phyloP scores from a whole-genome alignment of 2,113 vertebrate species.

The Riparia riparia region DNA sequence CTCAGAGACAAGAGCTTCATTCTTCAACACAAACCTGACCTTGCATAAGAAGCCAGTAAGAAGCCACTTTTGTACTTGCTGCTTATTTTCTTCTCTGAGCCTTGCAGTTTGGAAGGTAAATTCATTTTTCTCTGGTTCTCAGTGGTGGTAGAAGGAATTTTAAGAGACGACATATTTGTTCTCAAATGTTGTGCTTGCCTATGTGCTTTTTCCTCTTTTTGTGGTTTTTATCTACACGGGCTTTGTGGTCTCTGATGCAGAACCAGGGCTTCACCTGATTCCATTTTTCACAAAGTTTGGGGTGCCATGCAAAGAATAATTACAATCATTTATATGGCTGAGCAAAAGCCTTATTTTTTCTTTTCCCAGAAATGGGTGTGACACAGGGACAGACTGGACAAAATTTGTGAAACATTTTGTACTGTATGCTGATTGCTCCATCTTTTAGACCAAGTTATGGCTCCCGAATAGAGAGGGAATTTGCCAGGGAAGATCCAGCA shows the following conservation, averaged over 20 bases:
- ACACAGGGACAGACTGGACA: conserved; percentile 7
- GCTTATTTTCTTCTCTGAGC: neutral
- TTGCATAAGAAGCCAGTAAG: neutral
- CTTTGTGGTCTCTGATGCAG: neutral
- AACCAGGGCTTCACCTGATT: neutral
- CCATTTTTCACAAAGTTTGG: neutral
- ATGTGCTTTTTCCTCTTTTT: neutral
- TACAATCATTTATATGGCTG: neutral
- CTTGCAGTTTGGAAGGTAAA: neutral
- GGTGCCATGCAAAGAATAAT: neutral
- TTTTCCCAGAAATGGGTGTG: conserved; percentile 31
- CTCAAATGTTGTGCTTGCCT: neutral
- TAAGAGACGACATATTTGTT: neutral
- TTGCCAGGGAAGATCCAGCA: neutral
- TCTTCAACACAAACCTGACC: neutral
- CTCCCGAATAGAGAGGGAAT: neutral
- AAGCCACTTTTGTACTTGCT: neutral
- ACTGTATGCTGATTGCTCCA: conserved; percentile 37
- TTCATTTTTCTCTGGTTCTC: neutral
- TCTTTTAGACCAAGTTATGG: neutral
- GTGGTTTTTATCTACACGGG: neutral
- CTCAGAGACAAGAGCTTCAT: neutral
- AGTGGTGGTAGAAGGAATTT: neutral
- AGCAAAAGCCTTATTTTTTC: conserved; percentile 15
- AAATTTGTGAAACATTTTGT: neutral